phyloP scores from a whole-genome alignment of 2,797 vertebrate species.

The Babyrousa celebensis region DNA sequence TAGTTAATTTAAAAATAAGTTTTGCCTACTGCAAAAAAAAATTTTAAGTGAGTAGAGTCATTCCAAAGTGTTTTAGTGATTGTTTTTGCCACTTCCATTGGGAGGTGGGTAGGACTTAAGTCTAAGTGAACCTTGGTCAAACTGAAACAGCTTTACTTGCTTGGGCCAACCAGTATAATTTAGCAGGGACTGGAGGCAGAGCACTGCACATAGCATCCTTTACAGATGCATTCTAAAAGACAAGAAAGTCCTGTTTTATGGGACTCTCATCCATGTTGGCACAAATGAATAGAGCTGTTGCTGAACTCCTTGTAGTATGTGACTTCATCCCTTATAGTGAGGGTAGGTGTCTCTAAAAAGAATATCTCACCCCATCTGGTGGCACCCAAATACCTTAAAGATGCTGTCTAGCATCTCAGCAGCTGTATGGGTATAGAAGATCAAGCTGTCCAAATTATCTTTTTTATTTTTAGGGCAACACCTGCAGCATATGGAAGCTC shows the following conservation, averaged over 20 bases:
- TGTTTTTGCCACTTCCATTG: background rate
- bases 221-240: background rate
- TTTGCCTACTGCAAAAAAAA: background rate
- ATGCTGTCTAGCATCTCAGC: background rate
- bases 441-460: background rate
- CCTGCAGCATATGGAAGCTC: too few relatives aligned
- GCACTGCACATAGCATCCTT: background rate
- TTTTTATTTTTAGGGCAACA: too few relatives aligned
- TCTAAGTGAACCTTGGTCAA: background rate
- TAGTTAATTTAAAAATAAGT: slow-evolving; percentile 38
- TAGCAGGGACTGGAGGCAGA: background rate
- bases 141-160: background rate
- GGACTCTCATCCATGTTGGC: background rate
- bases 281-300: background rate
- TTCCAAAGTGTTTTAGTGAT: background rate
- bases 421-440: background rate
- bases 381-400: background rate
- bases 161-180: background rate
- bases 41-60: background rate
- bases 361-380: background rate
- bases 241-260: background rate
- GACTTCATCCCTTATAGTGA: background rate
- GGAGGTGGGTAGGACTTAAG: background rate
- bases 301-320: background rate
- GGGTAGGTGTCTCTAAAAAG: background rate